phyloP scores from a whole-genome alignment of 2,113 vertebrate genomes.

The Rhea americana region DNA sequence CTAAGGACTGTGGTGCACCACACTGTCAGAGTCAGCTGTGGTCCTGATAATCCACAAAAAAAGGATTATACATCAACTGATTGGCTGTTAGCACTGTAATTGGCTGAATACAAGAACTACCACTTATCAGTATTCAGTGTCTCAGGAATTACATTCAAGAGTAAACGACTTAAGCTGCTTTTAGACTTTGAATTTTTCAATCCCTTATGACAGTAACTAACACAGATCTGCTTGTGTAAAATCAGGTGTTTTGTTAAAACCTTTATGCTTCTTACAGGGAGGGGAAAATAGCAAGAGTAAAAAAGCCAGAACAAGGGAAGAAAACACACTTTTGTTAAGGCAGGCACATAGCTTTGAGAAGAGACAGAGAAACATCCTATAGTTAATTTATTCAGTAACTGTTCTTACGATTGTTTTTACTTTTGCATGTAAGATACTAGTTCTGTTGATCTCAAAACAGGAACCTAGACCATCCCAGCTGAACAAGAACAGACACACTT shows the following conservation, averaged over 20 bases:
- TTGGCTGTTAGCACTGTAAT: slow-evolving; percentile 27
- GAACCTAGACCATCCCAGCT: neutral
- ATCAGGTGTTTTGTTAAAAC: slow-evolving; percentile 19
- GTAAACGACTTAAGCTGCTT: slow-evolving; percentile 48
- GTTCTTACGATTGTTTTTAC: neutral
- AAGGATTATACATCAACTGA: slow-evolving; percentile 55
- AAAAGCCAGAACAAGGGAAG: neutral
- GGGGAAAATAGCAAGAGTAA: neutral
- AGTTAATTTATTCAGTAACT: neutral
- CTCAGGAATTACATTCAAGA: slow-evolving; percentile 45
- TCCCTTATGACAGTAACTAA: slow-evolving; percentile 19
- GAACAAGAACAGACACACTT: neutral
- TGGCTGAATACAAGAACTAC: slow-evolving; percentile 10
- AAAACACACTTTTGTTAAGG: neutral
- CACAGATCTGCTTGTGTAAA: neutral
- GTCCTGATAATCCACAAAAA: slow-evolving; percentile 34
- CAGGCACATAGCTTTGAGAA: neutral
- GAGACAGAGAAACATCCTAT: neutral
- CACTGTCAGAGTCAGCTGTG: neutral
- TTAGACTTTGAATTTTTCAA: slow-evolving; percentile 29
- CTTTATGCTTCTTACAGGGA: neutral
- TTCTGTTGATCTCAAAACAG: neutral
- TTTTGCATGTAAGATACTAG: neutral
- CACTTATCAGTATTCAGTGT: slow-evolving; percentile 5
- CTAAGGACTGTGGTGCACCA: neutral